phyloP scores from a whole-genome alignment of 2,113 vertebrate genomes.

The Lasiurus borealis region DNA sequence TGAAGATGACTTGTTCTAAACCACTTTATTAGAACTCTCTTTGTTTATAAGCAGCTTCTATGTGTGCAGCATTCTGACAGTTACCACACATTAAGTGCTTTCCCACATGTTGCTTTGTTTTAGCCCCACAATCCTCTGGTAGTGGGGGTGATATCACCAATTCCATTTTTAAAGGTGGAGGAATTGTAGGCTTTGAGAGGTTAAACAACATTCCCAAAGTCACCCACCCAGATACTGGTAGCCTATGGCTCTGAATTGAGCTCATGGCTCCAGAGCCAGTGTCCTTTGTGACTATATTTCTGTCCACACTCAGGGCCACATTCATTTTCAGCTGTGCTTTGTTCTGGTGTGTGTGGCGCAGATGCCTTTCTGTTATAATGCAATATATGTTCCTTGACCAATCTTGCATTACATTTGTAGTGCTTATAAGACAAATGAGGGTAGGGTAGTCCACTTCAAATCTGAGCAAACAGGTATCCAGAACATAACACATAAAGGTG shows the following conservation, averaged over 20 bases:
- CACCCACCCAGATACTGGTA: background rate
- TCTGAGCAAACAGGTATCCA: background rate
- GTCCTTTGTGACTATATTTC: rapidly evolving
- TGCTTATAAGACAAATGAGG: background rate
- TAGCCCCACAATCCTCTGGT: rapidly evolving
- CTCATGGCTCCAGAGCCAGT: rapidly evolving
- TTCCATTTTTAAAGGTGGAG: background rate
- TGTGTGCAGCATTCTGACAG: rapidly evolving
- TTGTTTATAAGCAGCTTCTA: background rate
- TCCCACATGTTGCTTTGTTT: rapidly evolving
- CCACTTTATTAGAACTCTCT: background rate
- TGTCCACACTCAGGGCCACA: rapidly evolving
- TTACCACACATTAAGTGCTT: rapidly evolving
- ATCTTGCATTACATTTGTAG: background rate
- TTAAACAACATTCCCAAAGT: background rate
- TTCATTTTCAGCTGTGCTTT: background rate
- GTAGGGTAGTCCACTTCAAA: background rate
- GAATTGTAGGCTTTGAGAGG: background rate
- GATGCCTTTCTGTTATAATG: background rate
- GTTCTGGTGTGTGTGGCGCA: rapidly evolving
- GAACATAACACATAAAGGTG: background rate
- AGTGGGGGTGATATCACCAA: too few relatives aligned
- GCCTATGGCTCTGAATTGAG: background rate
- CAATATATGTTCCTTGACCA: rapidly evolving
- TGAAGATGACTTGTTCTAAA: background rate